Conservation (phyloP, 2,113 vertebrate species). For the Malurus cyaneus region DNA sequence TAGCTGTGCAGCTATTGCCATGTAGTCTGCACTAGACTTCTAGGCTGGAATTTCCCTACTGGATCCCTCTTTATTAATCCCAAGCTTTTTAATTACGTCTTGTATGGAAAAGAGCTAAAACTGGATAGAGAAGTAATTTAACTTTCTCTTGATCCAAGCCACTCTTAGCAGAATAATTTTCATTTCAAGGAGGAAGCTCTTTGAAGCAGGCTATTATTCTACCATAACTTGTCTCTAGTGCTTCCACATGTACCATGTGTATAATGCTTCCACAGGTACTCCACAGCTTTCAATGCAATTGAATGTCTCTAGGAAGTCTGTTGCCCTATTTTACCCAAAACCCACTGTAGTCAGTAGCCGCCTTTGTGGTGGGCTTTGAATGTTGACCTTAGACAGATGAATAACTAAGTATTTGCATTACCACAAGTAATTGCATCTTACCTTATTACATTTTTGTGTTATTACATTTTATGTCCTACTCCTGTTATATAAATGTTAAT, state of each 20-base stretch:
- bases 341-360: neutral
- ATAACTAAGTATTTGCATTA: neutral
- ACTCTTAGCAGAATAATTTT: conserved; percentile 6
- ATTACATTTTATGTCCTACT: neutral
- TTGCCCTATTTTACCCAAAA: neutral
- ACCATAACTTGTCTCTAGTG: neutral
- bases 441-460: neutral
- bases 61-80: neutral
- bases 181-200: neutral
- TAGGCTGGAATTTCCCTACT: neutral
- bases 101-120: neutral
- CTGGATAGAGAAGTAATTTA: neutral
- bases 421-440: neutral
- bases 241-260: neutral
- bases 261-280: neutral
- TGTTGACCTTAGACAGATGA: neutral
- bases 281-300: neutral
- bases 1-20: neutral
- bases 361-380: neutral
- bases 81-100: conserved; percentile 11
- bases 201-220: neutral
- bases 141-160: neutral
- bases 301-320: neutral
- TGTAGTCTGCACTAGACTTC: neutral
- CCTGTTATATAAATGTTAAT: neutral